A percentile compares a stretch with the other conserved stretches of the same genome.
phyloP scores from a whole-genome alignment of 2,888 invertebrate genomes.

The Epinotia brunnichana region DNA sequence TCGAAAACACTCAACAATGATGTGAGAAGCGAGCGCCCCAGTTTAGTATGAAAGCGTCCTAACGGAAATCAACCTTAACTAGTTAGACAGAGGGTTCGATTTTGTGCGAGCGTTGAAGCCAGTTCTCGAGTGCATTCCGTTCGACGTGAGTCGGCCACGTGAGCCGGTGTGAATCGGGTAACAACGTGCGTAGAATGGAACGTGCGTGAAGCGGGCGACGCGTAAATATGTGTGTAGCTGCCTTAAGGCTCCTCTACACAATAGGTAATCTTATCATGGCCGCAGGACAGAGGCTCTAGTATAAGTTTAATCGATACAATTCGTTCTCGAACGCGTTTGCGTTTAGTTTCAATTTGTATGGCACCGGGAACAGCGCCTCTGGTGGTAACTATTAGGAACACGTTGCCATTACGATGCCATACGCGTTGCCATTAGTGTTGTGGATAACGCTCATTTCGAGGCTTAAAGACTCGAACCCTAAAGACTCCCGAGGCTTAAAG shows the following conservation, averaged over 20 bases:
- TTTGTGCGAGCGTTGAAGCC: constrained; percentile 70
- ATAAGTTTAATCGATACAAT: too few species aligned
- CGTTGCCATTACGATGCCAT: too few species aligned
- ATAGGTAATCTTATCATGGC: background rate
- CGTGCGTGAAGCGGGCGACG: constrained; percentile 55
- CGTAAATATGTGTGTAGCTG: constrained; percentile 38
- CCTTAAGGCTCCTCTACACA: background rate
- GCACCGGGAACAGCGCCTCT: too few species aligned
- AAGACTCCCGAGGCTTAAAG: too few species aligned
- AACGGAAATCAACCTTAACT: constrained; percentile 64
- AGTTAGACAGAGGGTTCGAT: constrained; percentile 58
- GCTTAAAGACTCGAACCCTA: too few species aligned
- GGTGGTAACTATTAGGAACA: too few species aligned
- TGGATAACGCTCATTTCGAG: too few species aligned
- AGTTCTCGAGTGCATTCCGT: constrained; percentile 64
- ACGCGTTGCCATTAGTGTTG: too few species aligned
- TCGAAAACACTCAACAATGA: constrained; percentile 75
- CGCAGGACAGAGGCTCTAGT: too few species aligned
- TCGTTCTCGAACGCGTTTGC: too few species aligned
- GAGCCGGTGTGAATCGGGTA: constrained; percentile 82
- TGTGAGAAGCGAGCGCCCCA: constrained; percentile 79
- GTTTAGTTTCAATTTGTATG: too few species aligned
- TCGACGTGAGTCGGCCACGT: constrained; percentile 61
- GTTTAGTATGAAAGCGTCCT: constrained; percentile 76
- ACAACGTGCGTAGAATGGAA: constrained; percentile 68